Base-by-base conservation (phyloP, 2,113 vertebrate species). In the Podarcis muralis region DNA sequence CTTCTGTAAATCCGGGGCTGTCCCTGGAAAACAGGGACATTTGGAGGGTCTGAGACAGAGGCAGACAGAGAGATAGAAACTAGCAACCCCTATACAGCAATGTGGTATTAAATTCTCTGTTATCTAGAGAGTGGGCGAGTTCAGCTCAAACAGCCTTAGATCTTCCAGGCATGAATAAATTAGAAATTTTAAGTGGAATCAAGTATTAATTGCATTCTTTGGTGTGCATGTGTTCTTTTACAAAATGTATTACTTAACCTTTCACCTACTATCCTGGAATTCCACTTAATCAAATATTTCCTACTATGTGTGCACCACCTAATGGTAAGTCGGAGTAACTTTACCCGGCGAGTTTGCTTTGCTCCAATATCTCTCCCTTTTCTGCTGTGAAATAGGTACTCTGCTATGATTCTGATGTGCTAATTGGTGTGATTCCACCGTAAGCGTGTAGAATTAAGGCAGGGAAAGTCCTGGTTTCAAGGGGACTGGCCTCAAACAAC, bases 271-370 rank as follows among this genome's bases (percentile, higher is more conserved):
- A 85, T 18, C 35, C 22, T 87, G 71, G 57, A 80, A 93, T 88
- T 89, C 72, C 92, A 15, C 87, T 90, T 92, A 90, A 92, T 90
- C 86, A 66, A 30, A 2, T 88, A 78, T 95, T 95, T 94, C 77
- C 15, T 91, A 95, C 93, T 92, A 93, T 95, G 53, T 90, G 93
- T 94, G 93, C 95, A 92, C 95, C 96, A 95, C 94, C 96, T 96
- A 95, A 95, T 96, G 96, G 96, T 88, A 94, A 95, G 93, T 87
- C 81, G 83, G 66, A 90, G 93, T 92, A 94, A 90, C 85, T 81
- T 76, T 68, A 27, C 57, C 1, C 32, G 25, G 6, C 27, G 15
- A 1, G 30, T 71, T 72, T 30, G 27, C 20, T 32, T 68, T 88
- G 59, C 37, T 35, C n/a, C 48, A 20, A 32, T 62, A 20, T 25